A percentile compares a stretch with the other conserved stretches of the same genome.
phyloP scores from a whole-genome alignment of 2,888 invertebrate species.

The Anorthoa munda region DNA sequence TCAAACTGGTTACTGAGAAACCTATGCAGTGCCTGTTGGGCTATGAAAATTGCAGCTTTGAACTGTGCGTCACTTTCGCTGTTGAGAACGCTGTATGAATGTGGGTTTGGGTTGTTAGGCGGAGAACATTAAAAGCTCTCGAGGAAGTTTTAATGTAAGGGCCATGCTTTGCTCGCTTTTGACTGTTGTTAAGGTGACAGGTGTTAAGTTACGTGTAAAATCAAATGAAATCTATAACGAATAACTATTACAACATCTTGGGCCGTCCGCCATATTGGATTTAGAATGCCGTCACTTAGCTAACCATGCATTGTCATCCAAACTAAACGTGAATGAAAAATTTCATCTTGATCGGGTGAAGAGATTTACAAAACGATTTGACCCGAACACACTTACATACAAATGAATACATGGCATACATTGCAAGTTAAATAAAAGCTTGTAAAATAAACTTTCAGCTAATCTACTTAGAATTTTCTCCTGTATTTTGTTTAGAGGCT shows the following conservation, averaged over 20 bases:
- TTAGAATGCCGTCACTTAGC: no score
- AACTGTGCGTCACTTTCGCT: constrained; percentile 50
- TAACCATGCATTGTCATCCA: no score
- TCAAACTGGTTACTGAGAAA: constrained; percentile 53
- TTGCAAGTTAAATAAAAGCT: no score
- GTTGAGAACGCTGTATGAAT: not conserved
- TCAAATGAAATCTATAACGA: not conserved
- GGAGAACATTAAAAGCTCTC: not conserved
- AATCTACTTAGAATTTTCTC: not conserved
- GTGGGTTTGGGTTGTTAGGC: not conserved
- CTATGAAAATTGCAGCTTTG: constrained; percentile 29
- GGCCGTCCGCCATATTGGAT: no score
- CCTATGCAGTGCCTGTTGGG: constrained; percentile 39
- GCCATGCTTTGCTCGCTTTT: not conserved
- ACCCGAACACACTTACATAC: no score
- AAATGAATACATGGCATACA: no score
- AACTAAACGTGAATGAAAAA: no score
- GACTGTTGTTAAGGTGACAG: no score
- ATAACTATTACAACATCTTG: no score
- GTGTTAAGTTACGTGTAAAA: not conserved
- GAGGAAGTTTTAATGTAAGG: not conserved
- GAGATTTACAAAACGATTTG: no score
- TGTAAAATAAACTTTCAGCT: no score
- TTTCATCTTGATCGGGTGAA: no score
- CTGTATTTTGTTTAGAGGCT: not conserved